Conservation (phyloP, 1,140 invertebrate genomes). For the Drosophila sturtevanti region DNA sequence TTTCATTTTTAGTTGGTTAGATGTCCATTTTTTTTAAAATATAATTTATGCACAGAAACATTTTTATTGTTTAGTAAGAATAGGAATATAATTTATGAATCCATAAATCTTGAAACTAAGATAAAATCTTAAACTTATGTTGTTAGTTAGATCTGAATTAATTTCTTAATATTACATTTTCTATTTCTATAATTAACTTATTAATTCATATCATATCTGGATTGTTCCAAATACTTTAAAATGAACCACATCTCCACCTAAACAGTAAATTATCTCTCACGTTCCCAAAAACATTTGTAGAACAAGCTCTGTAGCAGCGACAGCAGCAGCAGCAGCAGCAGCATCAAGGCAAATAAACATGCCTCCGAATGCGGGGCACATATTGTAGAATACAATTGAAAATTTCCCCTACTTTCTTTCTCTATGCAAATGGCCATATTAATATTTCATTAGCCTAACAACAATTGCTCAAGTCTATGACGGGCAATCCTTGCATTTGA, state of each 20-base stretch:
- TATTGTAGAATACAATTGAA: background rate
- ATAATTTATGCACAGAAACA: too few species aligned
- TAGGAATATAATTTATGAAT: too few species aligned
- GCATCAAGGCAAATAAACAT: background rate
- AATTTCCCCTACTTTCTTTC: constrained; percentile 11
- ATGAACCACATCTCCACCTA: background rate
- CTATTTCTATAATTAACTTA: too few species aligned
- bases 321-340: background rate
- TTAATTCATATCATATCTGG: background rate
- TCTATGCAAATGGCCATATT: constrained; percentile 14
- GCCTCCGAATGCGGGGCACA: background rate
- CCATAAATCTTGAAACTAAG: too few species aligned
- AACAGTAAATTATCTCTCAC: constrained; percentile 6
- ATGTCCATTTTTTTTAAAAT: too few species aligned
- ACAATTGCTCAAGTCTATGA: constrained; percentile 10
- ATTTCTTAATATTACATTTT: too few species aligned
- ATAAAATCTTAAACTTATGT: too few species aligned
- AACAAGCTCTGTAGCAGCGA: background rate
- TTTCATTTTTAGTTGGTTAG: too few species aligned
- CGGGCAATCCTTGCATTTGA: constrained; percentile 7
- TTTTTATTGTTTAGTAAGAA: too few species aligned
- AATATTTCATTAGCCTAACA: constrained; percentile 18
- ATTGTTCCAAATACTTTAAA: background rate
- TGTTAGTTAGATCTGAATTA: too few species aligned
- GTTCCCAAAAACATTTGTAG: constrained; percentile 10